Conservation (phyloP, 2,113 vertebrate genomes). For the Raphicerus campestris region DNA sequence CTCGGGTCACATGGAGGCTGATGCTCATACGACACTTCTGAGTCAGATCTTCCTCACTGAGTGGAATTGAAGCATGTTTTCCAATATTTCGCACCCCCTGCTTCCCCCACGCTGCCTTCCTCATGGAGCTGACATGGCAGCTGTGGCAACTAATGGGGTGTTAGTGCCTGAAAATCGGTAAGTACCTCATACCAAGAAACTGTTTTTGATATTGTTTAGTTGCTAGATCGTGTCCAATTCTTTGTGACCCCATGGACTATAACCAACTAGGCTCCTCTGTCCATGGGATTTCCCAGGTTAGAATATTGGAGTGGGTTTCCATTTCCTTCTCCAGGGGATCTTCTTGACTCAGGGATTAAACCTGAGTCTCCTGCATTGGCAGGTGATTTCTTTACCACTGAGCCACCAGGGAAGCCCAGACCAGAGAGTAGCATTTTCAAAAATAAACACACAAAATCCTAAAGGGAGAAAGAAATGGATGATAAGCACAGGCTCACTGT, state of each 20-base stretch:
- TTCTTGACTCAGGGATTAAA: not conserved
- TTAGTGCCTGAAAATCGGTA: not conserved
- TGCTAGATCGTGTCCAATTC: not conserved
- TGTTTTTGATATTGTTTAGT: accelerated
- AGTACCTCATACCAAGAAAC: not conserved
- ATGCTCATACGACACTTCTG: not conserved
- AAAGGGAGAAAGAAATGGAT: not conserved
- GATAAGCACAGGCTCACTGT: not conserved
- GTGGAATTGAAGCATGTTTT: accelerated
- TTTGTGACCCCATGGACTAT: not conserved
- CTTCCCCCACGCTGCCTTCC: not conserved
- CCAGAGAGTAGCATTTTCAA: not conserved
- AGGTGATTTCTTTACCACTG: not conserved
- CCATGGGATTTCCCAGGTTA: not conserved
- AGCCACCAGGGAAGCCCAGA: not conserved
- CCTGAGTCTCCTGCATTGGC: not conserved
- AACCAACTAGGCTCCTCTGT: not conserved
- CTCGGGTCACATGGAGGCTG: no score
- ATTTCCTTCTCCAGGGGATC: not conserved
- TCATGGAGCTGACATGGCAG: not conserved
- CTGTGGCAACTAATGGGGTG: accelerated
- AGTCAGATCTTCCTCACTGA: accelerated
- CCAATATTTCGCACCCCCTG: not conserved
- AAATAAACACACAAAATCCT: not conserved
- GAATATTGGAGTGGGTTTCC: not conserved